Percentiles rank a stretch among this genome's conserved stretches.
Evolutionary conservation across 2,113 vertebrate species (phyloP).

Genomic region (Chascanopsetta lugubris): DNA sequence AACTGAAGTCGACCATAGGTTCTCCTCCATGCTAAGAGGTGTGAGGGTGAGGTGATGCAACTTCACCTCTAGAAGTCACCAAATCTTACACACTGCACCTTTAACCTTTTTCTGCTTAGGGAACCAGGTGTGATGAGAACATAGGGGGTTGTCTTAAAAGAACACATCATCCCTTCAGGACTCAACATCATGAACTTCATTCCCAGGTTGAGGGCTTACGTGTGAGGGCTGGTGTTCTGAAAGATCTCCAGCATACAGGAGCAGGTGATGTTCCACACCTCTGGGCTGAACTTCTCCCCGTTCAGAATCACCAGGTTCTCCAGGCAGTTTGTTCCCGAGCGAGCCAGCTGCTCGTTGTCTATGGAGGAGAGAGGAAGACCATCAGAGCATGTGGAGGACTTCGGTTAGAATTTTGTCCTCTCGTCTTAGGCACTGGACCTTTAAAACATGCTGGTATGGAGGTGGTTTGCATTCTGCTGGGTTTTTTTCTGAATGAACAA

Average conservation of each 20-base stretch:
- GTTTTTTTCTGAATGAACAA: not conserved
- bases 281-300: conserved; percentile 93
- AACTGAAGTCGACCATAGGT: no score
- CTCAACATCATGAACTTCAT: not conserved
- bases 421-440: no score
- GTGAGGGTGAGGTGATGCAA: no score
- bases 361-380: conserved; percentile 21
- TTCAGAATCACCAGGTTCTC: conserved; percentile 98
- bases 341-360: conserved; percentile 97
- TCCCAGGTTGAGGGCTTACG: conserved; percentile 55
- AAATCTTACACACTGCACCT: no score
- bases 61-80: no score
- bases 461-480: no score
- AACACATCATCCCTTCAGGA: no score
- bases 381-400: not conserved
- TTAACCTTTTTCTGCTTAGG: no score
- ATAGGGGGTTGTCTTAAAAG: no score
- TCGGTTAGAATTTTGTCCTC: no score
- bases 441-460: not conserved
- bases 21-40: no score
- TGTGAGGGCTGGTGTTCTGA: conserved; percentile 91
- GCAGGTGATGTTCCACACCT: conserved; percentile 95
- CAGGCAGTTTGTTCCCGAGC: conserved; percentile 96
- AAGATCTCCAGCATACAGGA: conserved; percentile 97
- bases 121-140: no score